Base-by-base conservation (phyloP, 2,888 invertebrate species). In the Plebejus argus region DNA sequence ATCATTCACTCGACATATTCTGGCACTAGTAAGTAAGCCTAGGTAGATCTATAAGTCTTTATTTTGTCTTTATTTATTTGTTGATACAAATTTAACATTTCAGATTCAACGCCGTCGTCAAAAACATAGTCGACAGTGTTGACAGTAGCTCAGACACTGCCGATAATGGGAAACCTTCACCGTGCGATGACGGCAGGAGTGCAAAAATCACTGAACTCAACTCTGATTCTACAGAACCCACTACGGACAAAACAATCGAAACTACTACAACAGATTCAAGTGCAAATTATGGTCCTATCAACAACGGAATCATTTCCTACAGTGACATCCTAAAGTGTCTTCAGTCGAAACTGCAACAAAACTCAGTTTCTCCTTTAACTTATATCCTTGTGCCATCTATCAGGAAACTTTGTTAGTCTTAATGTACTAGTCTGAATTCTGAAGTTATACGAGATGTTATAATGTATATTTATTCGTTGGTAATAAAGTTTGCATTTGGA, bases 51-150 rank as follows among this genome's bases (percentile, higher is more conserved):
- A 2, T 0, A 10, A 39, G 8, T 39, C 39, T 1, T 39, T 39
- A 39, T 39, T 39, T 39, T 39, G 8, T 39, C 39, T 39, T 39
- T 6, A 6, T 35, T 6, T 39, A 39, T 58, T 58, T 61, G 1
- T 8, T 58, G 20, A 58, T 10, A 8, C 8, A 6, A 7, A 18
- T 58, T 70, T 23, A 28, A 6, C 77, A 49, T 79, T 79, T 15
- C 85, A 93, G 93, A 80, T 93, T 93, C 79, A 93, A 93, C 77
- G 93, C 92, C 58, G 84, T 93, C 0, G 91, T 93, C 2, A 91
- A 88, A 83, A 90, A 88, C 77, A 89, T 90, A 80, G 78, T 66
- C 18, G 76, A 23, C 81, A 81, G 49, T 78, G 61, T 15, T 81
- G 82, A 78, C 78, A 79, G 1, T 74, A 74, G 18, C 18, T 6